Evolutionary conservation across 2,113 vertebrate species (phyloP).

Genomic region (Mus musculus): GRCm39 chr6:135380501-135381000

Average conservation of each 20-base stretch:
- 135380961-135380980: background rate
- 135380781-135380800: background rate
- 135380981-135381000: background rate
- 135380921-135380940: background rate
- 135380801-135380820: background rate
- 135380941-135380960: background rate
- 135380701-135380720: background rate
- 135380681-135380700: background rate
- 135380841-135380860: background rate
- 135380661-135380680: background rate
- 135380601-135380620: background rate
- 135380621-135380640: background rate
- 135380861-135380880: background rate
- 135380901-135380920: background rate
- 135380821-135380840: background rate
- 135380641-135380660: background rate
- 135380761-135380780: background rate
- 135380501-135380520: background rate
- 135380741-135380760: background rate
- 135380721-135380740: no score
- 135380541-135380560: background rate
- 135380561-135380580: background rate
- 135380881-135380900: background rate
- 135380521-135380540: background rate
- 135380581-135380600: background rate